These are phyloP conservation scores for Vespertilio murinus DNA, from an alignment of 2,797 vertebrate species.

Conservation along the genomic window DNA sequence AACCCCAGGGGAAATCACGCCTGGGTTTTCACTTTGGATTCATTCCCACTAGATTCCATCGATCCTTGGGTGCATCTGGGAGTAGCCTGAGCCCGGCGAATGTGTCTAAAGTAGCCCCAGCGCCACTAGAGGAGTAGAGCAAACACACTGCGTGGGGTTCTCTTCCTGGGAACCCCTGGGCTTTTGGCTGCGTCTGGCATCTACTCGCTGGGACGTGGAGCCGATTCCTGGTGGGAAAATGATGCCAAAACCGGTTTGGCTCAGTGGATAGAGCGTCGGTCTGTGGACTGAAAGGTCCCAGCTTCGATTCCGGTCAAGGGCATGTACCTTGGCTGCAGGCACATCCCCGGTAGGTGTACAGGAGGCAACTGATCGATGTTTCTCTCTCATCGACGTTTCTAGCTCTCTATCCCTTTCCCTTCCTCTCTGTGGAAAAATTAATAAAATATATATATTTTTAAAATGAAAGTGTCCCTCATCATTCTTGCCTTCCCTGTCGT, in stretches of 20 bases:
- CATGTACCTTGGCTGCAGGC: no score
- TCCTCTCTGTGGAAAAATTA: no score
- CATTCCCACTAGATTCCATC: slow-evolving; percentile 1
- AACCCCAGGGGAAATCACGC: not conserved
- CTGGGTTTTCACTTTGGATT: not conserved
- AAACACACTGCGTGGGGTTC: not conserved
- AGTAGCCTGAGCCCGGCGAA: not conserved
- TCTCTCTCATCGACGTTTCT: no score
- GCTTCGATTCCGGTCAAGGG: no score
- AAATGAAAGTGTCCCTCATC: not conserved
- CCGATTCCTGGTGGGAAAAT: not conserved
- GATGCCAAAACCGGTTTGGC: no score
- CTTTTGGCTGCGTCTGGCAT: not conserved
- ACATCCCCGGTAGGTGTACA: no score
- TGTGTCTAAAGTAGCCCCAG: not conserved
- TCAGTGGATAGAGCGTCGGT: no score
- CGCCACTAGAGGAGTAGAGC: not conserved
- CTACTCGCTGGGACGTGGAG: not conserved
- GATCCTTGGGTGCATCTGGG: slow-evolving; percentile 30
- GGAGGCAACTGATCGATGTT: no score
- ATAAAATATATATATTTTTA: no score
- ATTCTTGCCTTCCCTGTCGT: not conserved
- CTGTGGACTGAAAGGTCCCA: no score
- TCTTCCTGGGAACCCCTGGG: not conserved
- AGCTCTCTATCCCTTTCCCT: no score